Conservation (phyloP, 2,888 invertebrate genomes). For the Ophioninae sp. region DNA sequence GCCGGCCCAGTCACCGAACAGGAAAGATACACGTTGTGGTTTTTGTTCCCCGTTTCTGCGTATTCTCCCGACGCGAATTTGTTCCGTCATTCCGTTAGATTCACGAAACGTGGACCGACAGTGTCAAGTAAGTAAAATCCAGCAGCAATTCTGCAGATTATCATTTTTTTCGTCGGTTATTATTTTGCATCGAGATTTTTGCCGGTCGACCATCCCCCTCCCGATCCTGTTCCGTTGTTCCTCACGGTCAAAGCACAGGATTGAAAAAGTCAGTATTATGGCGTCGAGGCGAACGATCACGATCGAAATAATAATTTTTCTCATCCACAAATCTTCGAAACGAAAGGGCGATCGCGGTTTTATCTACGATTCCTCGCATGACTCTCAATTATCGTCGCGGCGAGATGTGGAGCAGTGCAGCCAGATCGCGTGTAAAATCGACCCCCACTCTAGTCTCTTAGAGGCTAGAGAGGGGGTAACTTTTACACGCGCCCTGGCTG, state of each 20-base stretch:
- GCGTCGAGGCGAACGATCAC: background rate
- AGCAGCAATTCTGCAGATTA: background rate
- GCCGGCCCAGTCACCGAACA: constrained; percentile 46
- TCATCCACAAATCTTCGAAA: background rate
- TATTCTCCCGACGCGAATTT: background rate
- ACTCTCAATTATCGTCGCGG: background rate
- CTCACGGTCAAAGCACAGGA: background rate
- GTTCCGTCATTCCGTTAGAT: background rate
- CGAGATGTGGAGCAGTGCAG: background rate
- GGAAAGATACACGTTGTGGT: constrained; percentile 21
- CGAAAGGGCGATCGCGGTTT: background rate
- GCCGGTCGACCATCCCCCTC: background rate
- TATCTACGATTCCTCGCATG: background rate
- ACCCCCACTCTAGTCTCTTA: no score
- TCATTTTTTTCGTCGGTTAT: background rate
- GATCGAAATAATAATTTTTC: background rate
- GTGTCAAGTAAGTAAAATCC: background rate
- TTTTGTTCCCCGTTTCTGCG: background rate
- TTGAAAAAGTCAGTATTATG: background rate
- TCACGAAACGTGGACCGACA: background rate
- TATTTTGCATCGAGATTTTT: background rate
- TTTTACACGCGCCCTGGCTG: no score
- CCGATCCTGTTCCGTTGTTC: background rate
- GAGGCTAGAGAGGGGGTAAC: no score
- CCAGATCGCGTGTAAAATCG: no score